Percentiles rank a stretch among this genome's conserved stretches.
phyloP scores from a whole-genome alignment of 2,797 vertebrate species.

The Galago senegalensis region DNA sequence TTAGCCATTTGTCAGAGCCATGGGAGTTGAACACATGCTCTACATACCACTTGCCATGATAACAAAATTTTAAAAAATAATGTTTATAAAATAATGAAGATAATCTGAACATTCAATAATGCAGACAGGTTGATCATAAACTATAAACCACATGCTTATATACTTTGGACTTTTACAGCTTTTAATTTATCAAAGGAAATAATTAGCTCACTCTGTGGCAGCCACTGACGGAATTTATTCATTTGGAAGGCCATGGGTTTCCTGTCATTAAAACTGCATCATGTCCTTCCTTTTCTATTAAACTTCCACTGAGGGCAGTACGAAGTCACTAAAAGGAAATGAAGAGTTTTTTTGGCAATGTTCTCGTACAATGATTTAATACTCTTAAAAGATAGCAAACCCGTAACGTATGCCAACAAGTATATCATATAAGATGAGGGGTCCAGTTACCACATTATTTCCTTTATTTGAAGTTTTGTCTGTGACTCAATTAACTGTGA shows the following conservation, averaged over 20 bases:
- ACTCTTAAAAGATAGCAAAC: constrained; percentile 90
- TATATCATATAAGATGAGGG: constrained; percentile 84
- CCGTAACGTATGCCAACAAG: constrained; percentile 89
- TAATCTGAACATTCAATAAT: constrained; percentile 89
- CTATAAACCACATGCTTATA: constrained; percentile 90
- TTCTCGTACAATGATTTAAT: constrained; percentile 92
- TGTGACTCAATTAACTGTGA: constrained; percentile 86
- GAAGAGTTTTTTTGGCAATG: constrained; percentile 92
- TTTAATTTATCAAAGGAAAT: constrained; percentile 95
- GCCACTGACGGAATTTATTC: constrained; percentile 94
- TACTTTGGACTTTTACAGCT: constrained; percentile 91
- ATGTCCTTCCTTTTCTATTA: constrained; percentile 95
- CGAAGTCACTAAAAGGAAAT: constrained; percentile 94
- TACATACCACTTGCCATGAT: constrained; percentile 78
- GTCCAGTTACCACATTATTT: constrained; percentile 88
- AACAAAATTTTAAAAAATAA: constrained; percentile 81
- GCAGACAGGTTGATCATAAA: constrained; percentile 90
- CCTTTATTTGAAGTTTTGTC: constrained; percentile 88
- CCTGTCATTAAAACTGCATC: constrained; percentile 94
- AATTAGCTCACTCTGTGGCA: constrained; percentile 94
- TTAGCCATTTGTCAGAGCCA: constrained; percentile 79
- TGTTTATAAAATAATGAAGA: constrained; percentile 88
- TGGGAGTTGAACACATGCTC: constrained; percentile 83
- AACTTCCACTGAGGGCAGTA: constrained; percentile 92
- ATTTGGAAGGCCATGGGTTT: constrained; percentile 93